Conservation (phyloP, 2,113 vertebrate species). For the Leiothrix lutea region DNA sequence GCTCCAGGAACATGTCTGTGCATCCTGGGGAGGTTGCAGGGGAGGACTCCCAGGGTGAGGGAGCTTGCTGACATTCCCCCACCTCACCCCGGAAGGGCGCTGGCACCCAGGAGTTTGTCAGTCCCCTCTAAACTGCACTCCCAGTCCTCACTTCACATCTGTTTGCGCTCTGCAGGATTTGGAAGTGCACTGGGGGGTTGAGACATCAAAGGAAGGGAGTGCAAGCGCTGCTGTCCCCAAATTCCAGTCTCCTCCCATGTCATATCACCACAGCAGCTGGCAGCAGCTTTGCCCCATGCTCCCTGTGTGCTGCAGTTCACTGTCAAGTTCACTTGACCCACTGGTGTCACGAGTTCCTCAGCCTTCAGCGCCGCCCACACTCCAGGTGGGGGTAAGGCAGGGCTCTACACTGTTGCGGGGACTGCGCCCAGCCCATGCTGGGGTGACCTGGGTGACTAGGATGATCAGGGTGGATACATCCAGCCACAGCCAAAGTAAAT, state of each 20-base stretch:
- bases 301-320: fast-evolving
- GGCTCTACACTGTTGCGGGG: fast-evolving
- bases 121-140: background rate
- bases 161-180: background rate
- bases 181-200: background rate
- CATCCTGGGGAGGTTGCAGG: background rate
- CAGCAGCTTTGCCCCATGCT: background rate
- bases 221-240: background rate
- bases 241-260: background rate
- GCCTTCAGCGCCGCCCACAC: background rate
- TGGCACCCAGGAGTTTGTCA: background rate
- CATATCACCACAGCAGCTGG: background rate
- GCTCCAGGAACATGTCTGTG: background rate
- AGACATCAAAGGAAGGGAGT: background rate
- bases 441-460: background rate
- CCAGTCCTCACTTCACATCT: background rate
- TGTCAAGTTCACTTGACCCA: background rate
- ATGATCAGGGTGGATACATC: background rate
- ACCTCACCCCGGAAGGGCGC: background rate
- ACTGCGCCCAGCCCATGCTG: too few relatives aligned
- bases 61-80: background rate
- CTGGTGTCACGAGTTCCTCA: background rate
- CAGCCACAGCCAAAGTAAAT: background rate
- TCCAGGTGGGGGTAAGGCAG: background rate
- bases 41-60: fast-evolving